Evolutionary conservation across 2,113 vertebrate genomes (phyloP), one percentile per base, ranked within the genome.

Genomic region (Lophotis ruficrista): DNA sequence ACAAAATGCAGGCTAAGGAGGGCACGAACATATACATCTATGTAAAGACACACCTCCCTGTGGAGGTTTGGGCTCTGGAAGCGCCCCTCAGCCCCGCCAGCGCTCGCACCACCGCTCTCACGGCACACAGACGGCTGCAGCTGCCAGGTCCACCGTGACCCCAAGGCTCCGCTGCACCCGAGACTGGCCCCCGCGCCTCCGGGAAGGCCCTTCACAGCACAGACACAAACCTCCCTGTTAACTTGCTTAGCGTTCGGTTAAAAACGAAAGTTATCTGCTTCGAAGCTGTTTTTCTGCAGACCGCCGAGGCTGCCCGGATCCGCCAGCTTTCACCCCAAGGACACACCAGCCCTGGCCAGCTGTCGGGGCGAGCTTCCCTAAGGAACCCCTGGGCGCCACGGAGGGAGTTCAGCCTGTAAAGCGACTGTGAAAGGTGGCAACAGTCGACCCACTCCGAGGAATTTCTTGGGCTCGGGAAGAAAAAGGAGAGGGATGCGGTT

Each of bases 341-440:
- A 56, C 62, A 5, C 0, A 31, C 0, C 1, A 31, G 21, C 33
- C 9, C 22, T 20, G 4, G 9, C 6, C 21, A 43, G 4, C 25
- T 38, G 30, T 6, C 2, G 27, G 6, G 0, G 2, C 68, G 4
- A 41, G 24, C 14, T 28, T 15, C 9, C 31, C 20, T 48, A 53
- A 5, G 2, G 15, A 38, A 31, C 9, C 27, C 4, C 54, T 10
- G 58, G 70, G 35, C 3, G 15, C 24, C 86, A 54, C 76, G 2
- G 57, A 50, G 1, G 3, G 35, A 51, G 31, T 4, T 3, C 41
- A 22, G 14, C 16, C 15, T 13, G 43, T 4, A 33, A 56, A 14
- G 48, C 35, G 51, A 14, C 22, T 1, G 22, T 7, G 48, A 90
- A 80, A 82, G 61, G 20, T 0, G 38, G 56, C 41, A 83, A 75